Percentiles rank a stretch among this genome's conserved stretches.
Evolutionary conservation across 2,888 invertebrate genomes (phyloP).

Genomic region (Cantharis flavilabris): DNA sequence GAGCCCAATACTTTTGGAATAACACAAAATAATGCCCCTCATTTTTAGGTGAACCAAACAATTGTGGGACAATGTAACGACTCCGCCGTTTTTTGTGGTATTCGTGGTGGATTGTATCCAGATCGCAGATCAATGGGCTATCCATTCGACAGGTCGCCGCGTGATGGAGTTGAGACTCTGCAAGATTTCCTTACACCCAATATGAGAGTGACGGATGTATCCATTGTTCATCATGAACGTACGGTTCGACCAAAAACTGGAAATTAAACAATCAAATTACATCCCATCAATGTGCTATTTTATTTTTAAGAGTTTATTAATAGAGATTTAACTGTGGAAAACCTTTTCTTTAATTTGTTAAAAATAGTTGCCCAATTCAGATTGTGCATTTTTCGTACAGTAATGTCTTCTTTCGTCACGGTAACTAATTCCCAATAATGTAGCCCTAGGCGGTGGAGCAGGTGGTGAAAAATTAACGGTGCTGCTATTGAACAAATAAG

Average conservation of each 20-base stretch:
- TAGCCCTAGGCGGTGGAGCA: conserved; percentile 9
- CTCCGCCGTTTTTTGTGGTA: conserved; percentile 79
- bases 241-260: conserved; percentile 49
- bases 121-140: conserved; percentile 84
- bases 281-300: background rate
- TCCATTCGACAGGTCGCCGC: conserved; percentile 73
- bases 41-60: conserved; percentile 59
- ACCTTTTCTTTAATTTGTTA: background rate
- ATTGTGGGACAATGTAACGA: conserved; percentile 66
- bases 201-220: conserved; percentile 70
- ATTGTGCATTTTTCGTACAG: conserved; percentile 14
- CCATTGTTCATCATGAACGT: conserved; percentile 64
- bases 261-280: background rate
- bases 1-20: conserved; percentile 33
- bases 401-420: conserved; percentile 24
- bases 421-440: background rate
- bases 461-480: conserved; percentile 14
- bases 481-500: conserved; percentile 22
- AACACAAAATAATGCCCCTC: background rate
- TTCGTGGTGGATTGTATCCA: conserved; percentile 77
- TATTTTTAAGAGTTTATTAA: background rate
- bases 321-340: background rate
- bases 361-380: conserved; percentile 25
- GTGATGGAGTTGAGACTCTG: conserved; percentile 62
- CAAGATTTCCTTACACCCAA: conserved; percentile 74